Conservation (phyloP, 2,888 invertebrate species). For the Carcina quercana region DNA sequence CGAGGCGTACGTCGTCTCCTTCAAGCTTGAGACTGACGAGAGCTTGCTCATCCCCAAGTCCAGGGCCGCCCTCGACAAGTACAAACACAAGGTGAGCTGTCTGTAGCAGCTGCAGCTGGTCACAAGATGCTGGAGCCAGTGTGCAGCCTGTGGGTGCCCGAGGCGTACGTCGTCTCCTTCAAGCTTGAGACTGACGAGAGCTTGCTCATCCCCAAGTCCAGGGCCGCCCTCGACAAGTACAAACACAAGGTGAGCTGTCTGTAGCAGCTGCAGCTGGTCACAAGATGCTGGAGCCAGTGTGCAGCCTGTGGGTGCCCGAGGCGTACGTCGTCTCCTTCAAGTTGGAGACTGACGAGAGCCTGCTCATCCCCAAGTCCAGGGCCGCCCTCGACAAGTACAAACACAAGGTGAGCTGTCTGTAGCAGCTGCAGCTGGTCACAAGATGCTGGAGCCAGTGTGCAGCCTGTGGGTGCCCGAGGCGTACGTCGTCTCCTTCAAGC, state of each 20-base stretch:
- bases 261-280: constrained; percentile 96
- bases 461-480: constrained; percentile 94
- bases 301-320: constrained; percentile 91
- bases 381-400: constrained; percentile 92
- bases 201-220: constrained; percentile 89
- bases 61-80: constrained; percentile 89
- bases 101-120: constrained; percentile 93
- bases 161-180: constrained; percentile 96
- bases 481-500: constrained; percentile 96
- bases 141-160: constrained; percentile 92
- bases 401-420: too few relatives aligned
- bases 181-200: constrained; percentile 97
- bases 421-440: constrained; percentile 96
- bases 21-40: constrained; percentile 98
- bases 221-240: constrained; percentile 91
- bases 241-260: constrained; percentile 97
- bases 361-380: constrained; percentile 90
- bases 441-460: constrained; percentile 93
- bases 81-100: constrained; percentile 97
- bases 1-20: constrained; percentile 94
- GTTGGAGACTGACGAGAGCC: constrained; percentile 93
- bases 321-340: constrained; percentile 98
- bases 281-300: constrained; percentile 94
- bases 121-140: constrained; percentile 96
- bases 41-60: constrained; percentile 90